Conservation (phyloP, 2,888 invertebrate genomes). For the Eupithecia centaureata region DNA sequence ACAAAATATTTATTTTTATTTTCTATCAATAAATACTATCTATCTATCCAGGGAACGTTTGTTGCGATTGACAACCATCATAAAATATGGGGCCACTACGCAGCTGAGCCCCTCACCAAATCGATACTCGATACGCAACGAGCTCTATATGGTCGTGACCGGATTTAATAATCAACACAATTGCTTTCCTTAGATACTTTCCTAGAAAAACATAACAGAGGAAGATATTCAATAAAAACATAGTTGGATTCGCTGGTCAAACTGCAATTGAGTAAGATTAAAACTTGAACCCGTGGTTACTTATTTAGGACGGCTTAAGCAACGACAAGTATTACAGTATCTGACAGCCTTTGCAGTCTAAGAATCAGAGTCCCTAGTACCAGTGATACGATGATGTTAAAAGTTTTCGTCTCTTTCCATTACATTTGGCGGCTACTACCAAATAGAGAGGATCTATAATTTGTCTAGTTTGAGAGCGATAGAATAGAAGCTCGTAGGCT, state of each 20-base stretch:
- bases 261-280: neutral
- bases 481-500: too few species aligned
- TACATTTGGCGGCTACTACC: too few species aligned
- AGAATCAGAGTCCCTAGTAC: too few species aligned
- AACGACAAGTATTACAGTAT: neutral
- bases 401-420: too few species aligned
- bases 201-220: slow-evolving; percentile 38
- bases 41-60: slow-evolving; percentile 58
- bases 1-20: too few species aligned
- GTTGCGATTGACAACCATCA: slow-evolving; percentile 67
- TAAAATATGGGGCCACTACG: slow-evolving; percentile 77
- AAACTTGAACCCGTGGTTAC: neutral
- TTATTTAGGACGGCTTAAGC: neutral
- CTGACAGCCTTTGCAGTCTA: neutral
- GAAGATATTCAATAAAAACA: neutral
- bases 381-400: too few species aligned
- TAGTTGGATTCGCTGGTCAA: neutral
- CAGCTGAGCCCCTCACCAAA: slow-evolving; percentile 73
- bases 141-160: slow-evolving; percentile 72
- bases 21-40: too few species aligned
- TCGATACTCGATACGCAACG: slow-evolving; percentile 79
- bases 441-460: too few species aligned
- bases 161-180: slow-evolving; percentile 64
- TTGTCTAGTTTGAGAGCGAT: too few species aligned
- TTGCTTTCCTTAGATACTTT: slow-evolving; percentile 52